phyloP scores from a whole-genome alignment of 2,888 invertebrate genomes.

The Archips crataeganus region DNA sequence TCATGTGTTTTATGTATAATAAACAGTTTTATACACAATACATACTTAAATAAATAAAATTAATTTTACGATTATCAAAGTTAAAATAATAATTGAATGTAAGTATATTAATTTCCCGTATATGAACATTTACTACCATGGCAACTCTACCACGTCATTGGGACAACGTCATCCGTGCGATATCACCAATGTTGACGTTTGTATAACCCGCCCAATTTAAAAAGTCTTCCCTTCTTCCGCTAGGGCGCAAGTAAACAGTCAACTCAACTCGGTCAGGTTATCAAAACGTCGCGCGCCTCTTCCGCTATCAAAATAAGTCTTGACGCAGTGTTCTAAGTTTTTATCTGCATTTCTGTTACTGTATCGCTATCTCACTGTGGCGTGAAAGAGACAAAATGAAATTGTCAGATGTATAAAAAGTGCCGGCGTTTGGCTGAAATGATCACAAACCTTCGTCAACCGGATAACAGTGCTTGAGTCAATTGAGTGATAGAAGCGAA shows the following conservation, averaged over 20 bases:
- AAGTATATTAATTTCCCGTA: not conserved
- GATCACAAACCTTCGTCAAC: not conserved
- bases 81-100: not conserved
- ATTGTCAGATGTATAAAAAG: not conserved
- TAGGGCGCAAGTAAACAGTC: not conserved
- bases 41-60: no score
- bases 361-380: not conserved
- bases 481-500: not conserved
- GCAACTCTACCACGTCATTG: slow-evolving; percentile 38
- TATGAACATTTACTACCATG: not conserved
- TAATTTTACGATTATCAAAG: no score
- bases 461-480: not conserved
- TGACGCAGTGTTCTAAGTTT: not conserved
- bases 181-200: slow-evolving; percentile 27
- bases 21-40: no score
- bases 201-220: not conserved
- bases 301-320: not conserved
- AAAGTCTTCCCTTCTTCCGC: not conserved
- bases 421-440: slow-evolving; percentile 5
- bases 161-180: slow-evolving; percentile 20
- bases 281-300: slow-evolving; percentile 3
- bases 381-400: slow-evolving; percentile 7
- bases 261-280: not conserved
- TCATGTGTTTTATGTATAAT: no score
- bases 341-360: slow-evolving; percentile 1